A percentile compares a stretch with the other conserved stretches of the same genome.
phyloP scores from a whole-genome alignment of 2,888 invertebrate species.

The Cerastis rubricosa region DNA sequence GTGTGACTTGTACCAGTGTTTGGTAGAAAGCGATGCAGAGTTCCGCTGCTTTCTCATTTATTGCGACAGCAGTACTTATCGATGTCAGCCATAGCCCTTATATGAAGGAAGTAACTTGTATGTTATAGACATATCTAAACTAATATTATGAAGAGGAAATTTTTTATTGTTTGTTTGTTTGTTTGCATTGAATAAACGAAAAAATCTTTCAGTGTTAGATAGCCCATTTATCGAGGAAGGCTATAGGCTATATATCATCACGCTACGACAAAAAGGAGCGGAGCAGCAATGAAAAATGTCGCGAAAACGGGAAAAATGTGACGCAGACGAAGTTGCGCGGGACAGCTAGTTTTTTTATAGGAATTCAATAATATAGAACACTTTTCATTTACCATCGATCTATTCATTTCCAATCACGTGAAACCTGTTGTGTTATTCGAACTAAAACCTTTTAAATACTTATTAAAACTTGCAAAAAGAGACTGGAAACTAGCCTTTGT shows the following conservation, averaged over 20 bases:
- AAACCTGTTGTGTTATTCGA: background rate
- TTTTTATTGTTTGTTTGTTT: too few species aligned
- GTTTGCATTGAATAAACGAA: too few species aligned
- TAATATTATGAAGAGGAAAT: too few species aligned
- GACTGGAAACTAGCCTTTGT: slow-evolving; percentile 5
- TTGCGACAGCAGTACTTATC: slow-evolving; percentile 40
- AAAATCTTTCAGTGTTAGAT: too few species aligned
- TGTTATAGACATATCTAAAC: slow-evolving; percentile 7
- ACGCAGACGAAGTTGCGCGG: too few species aligned
- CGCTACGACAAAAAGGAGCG: too few species aligned
- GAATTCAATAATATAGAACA: slow-evolving; percentile 3
- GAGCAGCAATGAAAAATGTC: too few species aligned
- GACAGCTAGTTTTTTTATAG: too few species aligned
- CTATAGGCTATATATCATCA: too few species aligned
- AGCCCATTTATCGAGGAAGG: too few species aligned
- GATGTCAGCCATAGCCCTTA: slow-evolving; percentile 48
- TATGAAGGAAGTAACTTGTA: slow-evolving; percentile 19
- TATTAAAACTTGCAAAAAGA: too few species aligned
- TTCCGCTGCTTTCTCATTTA: slow-evolving; percentile 62
- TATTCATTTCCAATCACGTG: slow-evolving; percentile 10
- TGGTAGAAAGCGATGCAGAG: slow-evolving; percentile 63
- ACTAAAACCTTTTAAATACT: background rate
- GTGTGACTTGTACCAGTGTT: slow-evolving; percentile 64
- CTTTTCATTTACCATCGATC: background rate
- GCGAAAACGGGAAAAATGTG: too few species aligned